Evolutionary conservation across 2,797 vertebrate species (phyloP).

Genomic region (Syncerus caffer): DNA sequence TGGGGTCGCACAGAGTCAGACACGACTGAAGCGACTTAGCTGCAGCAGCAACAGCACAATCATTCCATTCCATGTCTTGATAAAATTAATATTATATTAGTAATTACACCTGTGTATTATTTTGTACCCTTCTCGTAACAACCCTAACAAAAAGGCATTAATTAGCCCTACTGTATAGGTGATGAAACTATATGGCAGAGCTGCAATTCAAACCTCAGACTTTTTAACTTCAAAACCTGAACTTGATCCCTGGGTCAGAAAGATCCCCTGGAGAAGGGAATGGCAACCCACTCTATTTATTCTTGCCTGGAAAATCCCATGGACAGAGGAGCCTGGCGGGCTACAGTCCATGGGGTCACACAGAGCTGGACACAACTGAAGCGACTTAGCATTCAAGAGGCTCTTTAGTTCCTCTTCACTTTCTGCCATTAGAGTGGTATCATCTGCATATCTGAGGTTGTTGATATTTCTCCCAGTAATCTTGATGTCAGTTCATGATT

Average conservation of each 20-base stretch:
- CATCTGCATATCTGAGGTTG: neutral
- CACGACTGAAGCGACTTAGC: too few species aligned
- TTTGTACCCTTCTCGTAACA: neutral
- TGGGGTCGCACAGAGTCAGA: too few species aligned
- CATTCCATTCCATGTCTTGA: neutral
- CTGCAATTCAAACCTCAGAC: neutral
- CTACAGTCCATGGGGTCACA: neutral
- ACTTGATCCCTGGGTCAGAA: neutral
- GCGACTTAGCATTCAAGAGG: neutral
- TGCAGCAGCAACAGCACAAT: neutral
- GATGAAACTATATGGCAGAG: neutral
- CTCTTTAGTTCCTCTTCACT: neutral
- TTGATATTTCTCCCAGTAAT: neutral
- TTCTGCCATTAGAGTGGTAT: neutral
- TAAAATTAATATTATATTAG: neutral
- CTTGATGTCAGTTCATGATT: neutral
- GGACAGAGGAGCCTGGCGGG: neutral
- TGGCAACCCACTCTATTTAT: neutral
- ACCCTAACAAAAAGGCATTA: neutral
- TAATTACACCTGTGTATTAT: neutral
- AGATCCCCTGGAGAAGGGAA: neutral
- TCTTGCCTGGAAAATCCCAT: neutral
- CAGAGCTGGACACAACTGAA: neutral
- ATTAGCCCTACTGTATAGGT: neutral
- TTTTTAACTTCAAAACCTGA: neutral